Base-by-base conservation (phyloP, 1,140 invertebrate genomes). In the Wiebesia pumilae region DNA sequence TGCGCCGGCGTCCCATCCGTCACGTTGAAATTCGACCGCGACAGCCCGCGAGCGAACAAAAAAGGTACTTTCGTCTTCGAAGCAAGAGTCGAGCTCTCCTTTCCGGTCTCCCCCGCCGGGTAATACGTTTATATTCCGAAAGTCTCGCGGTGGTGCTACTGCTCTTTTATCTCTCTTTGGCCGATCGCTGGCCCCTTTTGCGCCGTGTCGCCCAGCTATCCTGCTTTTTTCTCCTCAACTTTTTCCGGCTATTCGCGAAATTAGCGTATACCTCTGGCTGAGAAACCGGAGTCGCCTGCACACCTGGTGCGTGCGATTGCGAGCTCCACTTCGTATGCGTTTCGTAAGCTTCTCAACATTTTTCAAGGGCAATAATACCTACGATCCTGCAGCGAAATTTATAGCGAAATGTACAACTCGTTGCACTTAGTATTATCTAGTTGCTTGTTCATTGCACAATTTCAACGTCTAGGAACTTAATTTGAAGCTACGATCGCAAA, bases 51-150 rank as follows among this genome's bases (percentile, higher is more conserved):
- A 58, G n/a, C 51, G 0, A n/a, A 79, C 84, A 85, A 85, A 85
- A 85, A 85, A 85, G 84, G 65, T 78, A 85, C 84, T 85, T 85
- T 85, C 79, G 78, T 85, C 84, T 81, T 85, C 75, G 78, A 47
- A 81, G 67, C 78, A 65, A 81, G n/a, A n/a, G 78, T 71, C 51
- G 73, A 79, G 84, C 35, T 85, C 84, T 85, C 78, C 78, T 85
- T 81, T 85, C 58, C 75, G 30, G 65, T 14, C 0, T 9, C 27
- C 75, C 6, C 75, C 40, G 27, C 24, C 69, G 58, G 40, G 58
- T 65, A 30, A 82, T 51, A 71, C 30, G 40, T 38, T 30, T 83
- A 54, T 73, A 47, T 73, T 73, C 81, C 47, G 81, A 83, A 83
- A 83, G 81, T 83, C 81, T 43, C 30, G 81, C 40, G 51, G 47